These are phyloP conservation scores for Hydractinia echinata DNA, from an alignment of 30 jellyfish, hydroid and myxozoan species.

Conservation along the genomic window DNA sequence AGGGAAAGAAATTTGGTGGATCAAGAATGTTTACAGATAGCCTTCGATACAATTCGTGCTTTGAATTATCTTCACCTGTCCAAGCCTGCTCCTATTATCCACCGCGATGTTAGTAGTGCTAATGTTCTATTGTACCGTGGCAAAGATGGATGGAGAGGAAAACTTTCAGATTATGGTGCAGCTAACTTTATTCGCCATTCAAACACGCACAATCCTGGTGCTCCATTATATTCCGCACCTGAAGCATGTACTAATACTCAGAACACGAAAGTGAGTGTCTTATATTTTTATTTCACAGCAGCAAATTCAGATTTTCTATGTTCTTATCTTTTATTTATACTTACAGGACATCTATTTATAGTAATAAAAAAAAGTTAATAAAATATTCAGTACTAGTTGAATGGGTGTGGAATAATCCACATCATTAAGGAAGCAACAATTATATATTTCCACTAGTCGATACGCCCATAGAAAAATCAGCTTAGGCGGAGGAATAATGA, in stretches of 20 bases:
- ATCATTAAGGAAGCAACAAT: too few relatives aligned
- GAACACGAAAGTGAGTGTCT: conserved; percentile 59
- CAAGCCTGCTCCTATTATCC: conserved; percentile 69
- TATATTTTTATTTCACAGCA: neutral
- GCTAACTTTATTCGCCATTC: conserved; percentile 73
- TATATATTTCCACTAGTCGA: too few relatives aligned
- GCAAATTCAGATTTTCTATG: too few relatives aligned
- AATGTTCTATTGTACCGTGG: conserved; percentile 63
- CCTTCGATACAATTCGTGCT: conserved; percentile 62
- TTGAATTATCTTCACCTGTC: conserved; percentile 62
- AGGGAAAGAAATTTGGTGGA: conserved; percentile 23
- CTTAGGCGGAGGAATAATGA: too few relatives aligned
- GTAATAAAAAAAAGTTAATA: too few relatives aligned
- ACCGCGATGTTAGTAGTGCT: conserved; percentile 87
- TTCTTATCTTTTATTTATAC: too few relatives aligned
- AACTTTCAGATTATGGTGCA: conserved; percentile 84
- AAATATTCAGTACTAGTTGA: too few relatives aligned
- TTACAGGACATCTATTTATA: too few relatives aligned
- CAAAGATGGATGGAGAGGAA: conserved; percentile 64
- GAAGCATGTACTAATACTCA: conserved; percentile 70
- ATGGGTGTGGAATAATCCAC: too few relatives aligned
- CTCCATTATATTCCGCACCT: conserved; percentile 79
- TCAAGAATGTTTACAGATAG: conserved; percentile 37
- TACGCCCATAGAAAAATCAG: too few relatives aligned
- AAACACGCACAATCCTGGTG: conserved; percentile 81